phyloP scores from a whole-genome alignment of 2,113 vertebrate species.

The Amphiprion percula region DNA sequence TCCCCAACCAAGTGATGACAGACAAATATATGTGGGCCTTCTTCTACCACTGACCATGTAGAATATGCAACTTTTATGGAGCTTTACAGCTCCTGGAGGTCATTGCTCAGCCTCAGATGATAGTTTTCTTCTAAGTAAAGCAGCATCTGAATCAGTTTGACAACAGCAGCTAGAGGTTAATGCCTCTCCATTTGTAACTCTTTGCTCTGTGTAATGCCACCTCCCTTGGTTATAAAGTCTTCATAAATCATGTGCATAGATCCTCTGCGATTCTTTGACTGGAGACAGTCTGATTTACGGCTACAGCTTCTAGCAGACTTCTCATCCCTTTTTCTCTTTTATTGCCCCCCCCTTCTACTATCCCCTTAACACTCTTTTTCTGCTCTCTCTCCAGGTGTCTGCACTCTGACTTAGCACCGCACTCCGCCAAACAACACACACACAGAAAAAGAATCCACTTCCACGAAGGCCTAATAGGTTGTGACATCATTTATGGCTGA shows the following conservation, averaged over 20 bases:
- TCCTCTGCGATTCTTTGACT: conserved; percentile 43
- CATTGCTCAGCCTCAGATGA: conserved; percentile 50
- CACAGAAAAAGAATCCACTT: conserved; percentile 57
- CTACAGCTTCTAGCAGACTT: conserved; percentile 58
- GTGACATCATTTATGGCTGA: conserved; percentile 76
- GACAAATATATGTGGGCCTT: conserved; percentile 32
- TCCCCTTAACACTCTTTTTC: conserved; percentile 62
- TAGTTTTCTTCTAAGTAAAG: conserved; percentile 42
- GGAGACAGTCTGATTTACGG: conserved; percentile 72
- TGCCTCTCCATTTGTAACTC: conserved; percentile 75
- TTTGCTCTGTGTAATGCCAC: conserved; percentile 63
- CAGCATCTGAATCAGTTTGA: conserved; percentile 61
- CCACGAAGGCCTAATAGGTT: conserved; percentile 71
- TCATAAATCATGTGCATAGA: conserved; percentile 64
- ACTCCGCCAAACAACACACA: conserved; percentile 55
- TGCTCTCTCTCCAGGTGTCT: conserved; percentile 70
- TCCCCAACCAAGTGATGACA: conserved; percentile 51
- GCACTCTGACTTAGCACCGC: conserved; percentile 68
- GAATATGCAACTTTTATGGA: conserved; percentile 36
- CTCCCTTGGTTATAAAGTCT: conserved; percentile 61
- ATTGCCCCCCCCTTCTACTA: conserved; percentile 27
- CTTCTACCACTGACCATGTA: conserved; percentile 45
- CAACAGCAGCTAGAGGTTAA: conserved; percentile 76
- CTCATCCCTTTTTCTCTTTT: conserved; percentile 73
- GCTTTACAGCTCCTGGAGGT: conserved; percentile 36